These are phyloP conservation scores for Allobates femoralis DNA, from an alignment of 2,797 vertebrate genomes.

Conservation along the genomic window DNA sequence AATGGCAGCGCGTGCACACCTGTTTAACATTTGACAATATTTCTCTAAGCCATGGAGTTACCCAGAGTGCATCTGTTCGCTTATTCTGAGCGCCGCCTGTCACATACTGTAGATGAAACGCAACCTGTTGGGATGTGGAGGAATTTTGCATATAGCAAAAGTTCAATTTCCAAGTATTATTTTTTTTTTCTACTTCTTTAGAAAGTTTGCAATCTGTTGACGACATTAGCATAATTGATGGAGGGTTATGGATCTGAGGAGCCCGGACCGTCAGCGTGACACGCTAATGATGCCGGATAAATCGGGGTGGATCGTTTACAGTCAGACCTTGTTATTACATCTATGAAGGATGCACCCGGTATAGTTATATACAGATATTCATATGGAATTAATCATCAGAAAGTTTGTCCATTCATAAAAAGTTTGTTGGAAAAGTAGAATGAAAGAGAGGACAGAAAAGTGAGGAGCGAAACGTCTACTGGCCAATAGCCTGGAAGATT, in stretches of 20 bases:
- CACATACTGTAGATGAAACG: slow-evolving; percentile 16
- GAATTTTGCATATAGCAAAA: slow-evolving; percentile 14
- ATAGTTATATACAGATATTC: neutral
- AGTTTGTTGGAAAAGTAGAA: neutral
- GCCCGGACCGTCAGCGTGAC: neutral
- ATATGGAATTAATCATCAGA: neutral
- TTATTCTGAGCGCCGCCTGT: neutral
- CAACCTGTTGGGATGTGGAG: slow-evolving; percentile 25
- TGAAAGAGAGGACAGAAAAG: neutral
- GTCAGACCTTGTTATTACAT: neutral
- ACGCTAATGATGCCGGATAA: slow-evolving; percentile 10
- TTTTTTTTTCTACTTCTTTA: slow-evolving; percentile 7
- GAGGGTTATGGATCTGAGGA: slow-evolving; percentile 1
- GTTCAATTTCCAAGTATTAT: neutral
- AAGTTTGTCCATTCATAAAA: neutral
- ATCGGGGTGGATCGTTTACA: neutral
- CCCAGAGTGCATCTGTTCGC: slow-evolving; percentile 24
- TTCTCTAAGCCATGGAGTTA: slow-evolving; percentile 31
- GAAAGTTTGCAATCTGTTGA: slow-evolving; percentile 33
- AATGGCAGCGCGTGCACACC: slow-evolving; percentile 53
- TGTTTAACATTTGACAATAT: slow-evolving; percentile 57
- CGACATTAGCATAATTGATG: slow-evolving; percentile 37
- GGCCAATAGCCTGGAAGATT: neutral
- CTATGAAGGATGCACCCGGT: neutral
- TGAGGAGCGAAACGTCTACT: neutral